phyloP scores from a whole-genome alignment of 2,888 invertebrate species.

The Hesperia comma region DNA sequence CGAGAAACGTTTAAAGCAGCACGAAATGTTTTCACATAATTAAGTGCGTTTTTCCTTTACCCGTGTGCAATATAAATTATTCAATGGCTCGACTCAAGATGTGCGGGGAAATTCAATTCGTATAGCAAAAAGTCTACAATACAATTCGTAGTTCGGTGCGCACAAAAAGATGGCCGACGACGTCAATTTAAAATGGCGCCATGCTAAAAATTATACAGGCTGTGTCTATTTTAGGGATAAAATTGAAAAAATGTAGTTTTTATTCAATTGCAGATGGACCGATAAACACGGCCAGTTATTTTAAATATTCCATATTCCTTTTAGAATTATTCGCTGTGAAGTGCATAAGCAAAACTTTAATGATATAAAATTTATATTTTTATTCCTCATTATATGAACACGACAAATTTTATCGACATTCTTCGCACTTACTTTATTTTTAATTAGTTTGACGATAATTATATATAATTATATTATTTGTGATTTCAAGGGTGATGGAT shows the following conservation, averaged over 20 bases:
- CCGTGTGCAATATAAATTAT: constrained; percentile 40
- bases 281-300: neutral
- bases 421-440: too few species aligned
- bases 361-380: too few species aligned
- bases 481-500: too few species aligned
- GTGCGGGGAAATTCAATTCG: constrained; percentile 44
- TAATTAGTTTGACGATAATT: too few species aligned
- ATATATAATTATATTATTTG: too few species aligned
- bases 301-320: neutral
- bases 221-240: constrained; percentile 12
- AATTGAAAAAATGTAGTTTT: constrained; percentile 5
- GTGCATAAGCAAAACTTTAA: neutral
- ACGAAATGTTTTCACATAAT: constrained; percentile 37
- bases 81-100: constrained; percentile 36
- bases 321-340: neutral
- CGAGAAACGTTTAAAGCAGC: constrained; percentile 30
- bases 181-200: constrained; percentile 34
- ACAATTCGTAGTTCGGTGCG: constrained; percentile 32
- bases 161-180: constrained; percentile 32
- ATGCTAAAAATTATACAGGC: constrained; percentile 28
- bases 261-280: neutral
- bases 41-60: constrained; percentile 38
- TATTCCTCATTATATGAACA: too few species aligned
- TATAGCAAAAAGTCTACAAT: constrained; percentile 34
- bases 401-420: too few species aligned